Conservation (phyloP, 2,888 invertebrate species). For the Ligdia adustata region DNA sequence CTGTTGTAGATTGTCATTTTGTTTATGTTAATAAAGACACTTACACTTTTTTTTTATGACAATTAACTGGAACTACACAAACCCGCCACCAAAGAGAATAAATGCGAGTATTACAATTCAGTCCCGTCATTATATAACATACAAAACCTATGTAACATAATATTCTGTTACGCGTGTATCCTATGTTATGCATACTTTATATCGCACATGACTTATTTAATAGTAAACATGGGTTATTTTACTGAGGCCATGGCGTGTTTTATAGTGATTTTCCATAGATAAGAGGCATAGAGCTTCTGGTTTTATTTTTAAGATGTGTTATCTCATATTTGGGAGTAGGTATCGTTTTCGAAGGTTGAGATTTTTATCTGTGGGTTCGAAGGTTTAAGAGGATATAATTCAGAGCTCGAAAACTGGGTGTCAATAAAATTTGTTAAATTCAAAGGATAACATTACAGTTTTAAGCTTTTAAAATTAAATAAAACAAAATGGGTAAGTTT, state of each 20-base stretch:
- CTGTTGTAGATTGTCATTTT: no score
- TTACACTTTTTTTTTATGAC: no score
- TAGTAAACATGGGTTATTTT: slow-evolving; percentile 5
- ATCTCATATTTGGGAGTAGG: no score
- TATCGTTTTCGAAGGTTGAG: not conserved
- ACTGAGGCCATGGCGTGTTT: slow-evolving; percentile 4
- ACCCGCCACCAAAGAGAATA: not conserved
- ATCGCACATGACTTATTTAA: not conserved
- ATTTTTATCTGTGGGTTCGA: not conserved
- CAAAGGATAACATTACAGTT: no score
- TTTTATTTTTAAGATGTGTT: slow-evolving; percentile 13
- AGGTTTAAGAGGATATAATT: no score
- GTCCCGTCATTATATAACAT: not conserved
- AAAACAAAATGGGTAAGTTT: no score
- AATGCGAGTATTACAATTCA: slow-evolving; percentile 4
- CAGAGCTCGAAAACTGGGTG: no score
- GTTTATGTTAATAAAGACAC: no score
- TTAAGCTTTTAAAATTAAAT: no score
- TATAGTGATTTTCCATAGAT: slow-evolving; percentile 10
- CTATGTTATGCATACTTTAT: not conserved
- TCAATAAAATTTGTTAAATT: no score
- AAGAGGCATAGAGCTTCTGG: slow-evolving; percentile 8
- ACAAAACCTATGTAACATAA: slow-evolving; percentile 6
- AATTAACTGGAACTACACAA: not conserved
- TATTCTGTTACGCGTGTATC: slow-evolving; percentile 2